Percentiles rank a stretch among this genome's conserved stretches.
Conservation (phyloP, 2,113 vertebrate genomes). For the Gobius niger region DNA sequence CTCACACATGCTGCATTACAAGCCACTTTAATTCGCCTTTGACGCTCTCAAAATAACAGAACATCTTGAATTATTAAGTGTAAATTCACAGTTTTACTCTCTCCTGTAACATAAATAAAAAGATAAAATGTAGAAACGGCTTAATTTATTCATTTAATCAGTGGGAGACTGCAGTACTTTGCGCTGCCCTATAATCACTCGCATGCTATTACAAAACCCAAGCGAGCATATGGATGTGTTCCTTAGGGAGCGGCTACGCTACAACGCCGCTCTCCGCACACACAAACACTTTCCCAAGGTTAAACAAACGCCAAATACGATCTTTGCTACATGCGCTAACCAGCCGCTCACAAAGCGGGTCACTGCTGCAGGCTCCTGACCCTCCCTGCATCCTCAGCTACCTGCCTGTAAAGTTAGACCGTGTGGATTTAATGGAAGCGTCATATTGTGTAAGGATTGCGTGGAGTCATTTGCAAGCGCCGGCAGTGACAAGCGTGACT, state of each 20-base stretch:
- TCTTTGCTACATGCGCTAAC: slow-evolving; percentile 60
- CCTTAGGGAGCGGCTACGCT: slow-evolving; percentile 57
- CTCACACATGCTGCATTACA: slow-evolving; percentile 25
- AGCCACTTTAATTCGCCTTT: slow-evolving; percentile 43
- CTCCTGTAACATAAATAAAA: slow-evolving; percentile 8
- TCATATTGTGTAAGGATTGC: slow-evolving; percentile 51
- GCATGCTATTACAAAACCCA: slow-evolving; percentile 64
- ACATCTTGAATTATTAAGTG: slow-evolving; percentile 62
- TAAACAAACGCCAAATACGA: slow-evolving; percentile 68
- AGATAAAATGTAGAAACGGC: slow-evolving; percentile 32
- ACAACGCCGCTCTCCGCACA: slow-evolving; percentile 47
- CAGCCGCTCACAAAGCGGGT: slow-evolving; percentile 59
- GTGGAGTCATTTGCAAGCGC: slow-evolving; percentile 36
- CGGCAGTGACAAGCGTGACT: slow-evolving; percentile 10
- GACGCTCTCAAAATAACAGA: slow-evolving; percentile 42
- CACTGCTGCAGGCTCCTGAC: slow-evolving; percentile 42
- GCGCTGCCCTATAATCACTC: slow-evolving; percentile 54
- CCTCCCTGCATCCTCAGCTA: slow-evolving; percentile 42
- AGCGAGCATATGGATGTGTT: slow-evolving; percentile 67
- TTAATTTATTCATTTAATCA: slow-evolving; percentile 64
- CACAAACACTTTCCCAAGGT: slow-evolving; percentile 64
- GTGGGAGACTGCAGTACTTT: slow-evolving; percentile 60
- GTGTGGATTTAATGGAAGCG: slow-evolving; percentile 32
- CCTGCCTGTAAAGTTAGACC: slow-evolving; percentile 35
- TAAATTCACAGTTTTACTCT: slow-evolving; percentile 7